phyloP scores from a whole-genome alignment of 2,113 vertebrate species.

The Ramphastos sulfuratus region DNA sequence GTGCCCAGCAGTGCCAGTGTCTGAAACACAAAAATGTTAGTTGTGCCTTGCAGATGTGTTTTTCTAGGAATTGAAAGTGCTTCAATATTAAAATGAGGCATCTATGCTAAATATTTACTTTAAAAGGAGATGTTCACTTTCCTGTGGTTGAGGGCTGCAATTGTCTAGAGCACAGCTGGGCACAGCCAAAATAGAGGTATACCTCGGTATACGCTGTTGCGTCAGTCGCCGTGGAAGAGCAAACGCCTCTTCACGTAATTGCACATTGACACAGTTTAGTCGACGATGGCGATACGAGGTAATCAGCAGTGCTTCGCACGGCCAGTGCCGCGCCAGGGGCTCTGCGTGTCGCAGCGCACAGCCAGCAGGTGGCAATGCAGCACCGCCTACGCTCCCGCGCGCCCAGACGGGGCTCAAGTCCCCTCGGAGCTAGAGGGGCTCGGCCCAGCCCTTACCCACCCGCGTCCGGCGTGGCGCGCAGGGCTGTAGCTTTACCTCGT shows the following conservation, averaged over 20 bases:
- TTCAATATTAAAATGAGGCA: neutral
- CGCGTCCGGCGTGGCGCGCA: neutral
- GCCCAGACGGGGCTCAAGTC: too few species aligned
- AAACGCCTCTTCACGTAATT: rapidly evolving
- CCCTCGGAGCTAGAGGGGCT: too few species aligned
- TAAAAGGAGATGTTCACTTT: rapidly evolving
- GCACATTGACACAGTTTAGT: rapidly evolving
- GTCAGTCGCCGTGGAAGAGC: neutral
- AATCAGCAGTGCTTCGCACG: neutral
- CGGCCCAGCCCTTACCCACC: neutral
- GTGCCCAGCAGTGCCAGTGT: neutral
- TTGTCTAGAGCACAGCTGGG: rapidly evolving
- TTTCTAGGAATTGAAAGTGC: neutral
- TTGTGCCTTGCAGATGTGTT: neutral
- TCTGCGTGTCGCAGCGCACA: neutral
- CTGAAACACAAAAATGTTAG: neutral
- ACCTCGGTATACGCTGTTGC: rapidly evolving
- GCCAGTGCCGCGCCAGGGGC: rapidly evolving
- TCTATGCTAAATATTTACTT: neutral
- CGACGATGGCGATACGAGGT: rapidly evolving
- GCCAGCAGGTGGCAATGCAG: constrained; percentile 72
- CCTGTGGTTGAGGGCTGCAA: rapidly evolving
- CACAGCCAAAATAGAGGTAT: rapidly evolving
- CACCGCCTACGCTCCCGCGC: neutral
- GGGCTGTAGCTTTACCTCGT: too few species aligned